A percentile compares a stretch with the other conserved stretches of the same genome.
These are phyloP conservation scores for Netelia fuscicornis DNA, from an alignment of 2,888 invertebrate genomes.

Conservation along the genomic window DNA sequence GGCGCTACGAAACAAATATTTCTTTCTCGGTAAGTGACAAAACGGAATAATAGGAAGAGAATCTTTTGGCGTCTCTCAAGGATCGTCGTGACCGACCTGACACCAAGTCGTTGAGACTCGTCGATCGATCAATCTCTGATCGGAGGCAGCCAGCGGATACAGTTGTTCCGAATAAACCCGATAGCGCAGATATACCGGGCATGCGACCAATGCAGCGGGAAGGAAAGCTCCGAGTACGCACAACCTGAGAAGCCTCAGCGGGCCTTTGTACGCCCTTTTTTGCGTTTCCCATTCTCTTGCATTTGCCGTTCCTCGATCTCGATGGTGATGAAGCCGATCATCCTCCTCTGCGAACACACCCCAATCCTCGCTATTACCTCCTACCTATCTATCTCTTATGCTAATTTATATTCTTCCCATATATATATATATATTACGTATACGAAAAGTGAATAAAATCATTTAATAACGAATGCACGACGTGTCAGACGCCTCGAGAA, in stretches of 20 bases:
- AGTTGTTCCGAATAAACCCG: slow-evolving; percentile 90
- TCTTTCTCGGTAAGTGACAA: slow-evolving; percentile 48
- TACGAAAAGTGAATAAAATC: no score
- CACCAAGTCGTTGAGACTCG: slow-evolving; percentile 93
- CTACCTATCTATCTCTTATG: no score
- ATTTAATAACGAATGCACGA: no score
- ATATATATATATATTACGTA: no score
- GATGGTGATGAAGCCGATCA: not conserved
- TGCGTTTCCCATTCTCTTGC: slow-evolving; percentile 77
- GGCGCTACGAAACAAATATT: slow-evolving; percentile 85
- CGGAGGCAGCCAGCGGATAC: slow-evolving; percentile 91
- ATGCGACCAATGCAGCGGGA: slow-evolving; percentile 89
- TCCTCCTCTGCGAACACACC: no score
- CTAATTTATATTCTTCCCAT: no score
- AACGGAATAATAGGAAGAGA: not conserved
- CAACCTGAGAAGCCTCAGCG: slow-evolving; percentile 88
- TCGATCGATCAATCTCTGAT: slow-evolving; percentile 91
- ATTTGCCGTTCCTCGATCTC: slow-evolving; percentile 71
- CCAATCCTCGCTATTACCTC: no score
- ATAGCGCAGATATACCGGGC: slow-evolving; percentile 90
- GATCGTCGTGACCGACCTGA: slow-evolving; percentile 86
- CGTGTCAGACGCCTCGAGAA: no score
- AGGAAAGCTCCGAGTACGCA: slow-evolving; percentile 88
- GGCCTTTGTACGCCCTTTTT: slow-evolving; percentile 84
- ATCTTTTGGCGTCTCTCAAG: not conserved